phyloP scores from a whole-genome alignment of 2,888 invertebrate genomes.

The Hyles lineata region DNA sequence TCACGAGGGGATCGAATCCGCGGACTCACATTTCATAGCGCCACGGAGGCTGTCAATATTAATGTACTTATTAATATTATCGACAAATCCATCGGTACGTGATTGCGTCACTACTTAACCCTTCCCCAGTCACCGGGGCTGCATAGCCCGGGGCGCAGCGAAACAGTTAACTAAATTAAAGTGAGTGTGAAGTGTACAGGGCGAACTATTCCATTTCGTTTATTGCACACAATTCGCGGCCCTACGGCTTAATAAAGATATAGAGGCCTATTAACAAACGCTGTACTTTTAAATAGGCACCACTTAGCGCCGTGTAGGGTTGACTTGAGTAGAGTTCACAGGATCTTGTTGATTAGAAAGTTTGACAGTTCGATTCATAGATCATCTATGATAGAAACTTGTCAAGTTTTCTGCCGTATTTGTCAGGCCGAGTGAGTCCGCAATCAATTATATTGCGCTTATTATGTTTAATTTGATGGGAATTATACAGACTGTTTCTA shows the following conservation, averaged over 20 bases:
- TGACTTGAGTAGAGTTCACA: background rate
- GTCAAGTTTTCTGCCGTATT: too few relatives aligned
- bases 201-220: conserved; percentile 85
- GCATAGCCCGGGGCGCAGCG: conserved; percentile 76
- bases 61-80: conserved; percentile 28
- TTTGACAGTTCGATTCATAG: background rate
- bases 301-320: conserved; percentile 45
- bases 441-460: too few relatives aligned
- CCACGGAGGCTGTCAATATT: background rate
- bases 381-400: too few relatives aligned
- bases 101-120: conserved; percentile 69
- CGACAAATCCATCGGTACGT: conserved; percentile 34
- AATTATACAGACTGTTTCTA: too few relatives aligned
- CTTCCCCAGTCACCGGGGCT: conserved; percentile 64
- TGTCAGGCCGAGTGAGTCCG: too few relatives aligned
- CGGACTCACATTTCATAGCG: too few relatives aligned
- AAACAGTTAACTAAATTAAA: conserved; percentile 85
- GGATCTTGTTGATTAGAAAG: background rate
- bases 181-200: conserved; percentile 83
- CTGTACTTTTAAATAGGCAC: conserved; percentile 64
- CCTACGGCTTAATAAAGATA: conserved; percentile 82
- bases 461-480: too few relatives aligned
- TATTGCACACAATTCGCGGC: conserved; percentile 80
- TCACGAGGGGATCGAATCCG: too few relatives aligned
- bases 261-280: conserved; percentile 76